Conservation (phyloP, 2,113 vertebrate species). For the Pterophyllum scalare region DNA sequence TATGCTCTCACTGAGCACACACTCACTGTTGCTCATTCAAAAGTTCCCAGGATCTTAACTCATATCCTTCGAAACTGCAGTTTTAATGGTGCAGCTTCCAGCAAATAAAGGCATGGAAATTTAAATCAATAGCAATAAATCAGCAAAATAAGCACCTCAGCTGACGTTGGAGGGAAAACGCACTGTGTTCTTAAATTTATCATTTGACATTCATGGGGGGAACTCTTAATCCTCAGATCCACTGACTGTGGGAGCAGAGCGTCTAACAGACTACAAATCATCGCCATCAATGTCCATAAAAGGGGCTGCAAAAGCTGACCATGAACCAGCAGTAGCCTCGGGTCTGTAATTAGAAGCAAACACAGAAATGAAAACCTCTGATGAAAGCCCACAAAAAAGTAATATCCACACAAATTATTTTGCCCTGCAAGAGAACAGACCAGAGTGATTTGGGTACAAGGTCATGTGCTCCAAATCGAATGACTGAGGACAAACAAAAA, state of each 20-base stretch:
- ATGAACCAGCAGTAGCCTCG: conserved; percentile 17
- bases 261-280: conserved; percentile 48
- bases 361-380: conserved; percentile 39
- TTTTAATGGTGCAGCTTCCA: conserved; percentile 67
- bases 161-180: conserved; percentile 41
- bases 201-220: conserved; percentile 67
- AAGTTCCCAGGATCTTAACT: conserved; percentile 65
- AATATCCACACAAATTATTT: conserved; percentile 42
- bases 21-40: conserved; percentile 41
- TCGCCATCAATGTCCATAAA: conserved; percentile 34
- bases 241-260: conserved; percentile 28
- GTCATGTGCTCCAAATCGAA: background rate
- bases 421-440: background rate
- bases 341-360: conserved; percentile 66
- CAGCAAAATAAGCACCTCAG: conserved; percentile 72
- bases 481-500: background rate
- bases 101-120: conserved; percentile 71
- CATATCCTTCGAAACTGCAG: conserved; percentile 47
- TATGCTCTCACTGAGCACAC: conserved; percentile 37
- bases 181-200: conserved; percentile 59
- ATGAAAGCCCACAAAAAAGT: conserved; percentile 31
- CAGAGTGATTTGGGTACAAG: background rate
- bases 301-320: conserved; percentile 29
- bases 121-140: conserved; percentile 79
- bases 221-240: conserved; percentile 65